phyloP scores from a whole-genome alignment of 2,113 vertebrate species.

The Fulmarus glacialis region DNA sequence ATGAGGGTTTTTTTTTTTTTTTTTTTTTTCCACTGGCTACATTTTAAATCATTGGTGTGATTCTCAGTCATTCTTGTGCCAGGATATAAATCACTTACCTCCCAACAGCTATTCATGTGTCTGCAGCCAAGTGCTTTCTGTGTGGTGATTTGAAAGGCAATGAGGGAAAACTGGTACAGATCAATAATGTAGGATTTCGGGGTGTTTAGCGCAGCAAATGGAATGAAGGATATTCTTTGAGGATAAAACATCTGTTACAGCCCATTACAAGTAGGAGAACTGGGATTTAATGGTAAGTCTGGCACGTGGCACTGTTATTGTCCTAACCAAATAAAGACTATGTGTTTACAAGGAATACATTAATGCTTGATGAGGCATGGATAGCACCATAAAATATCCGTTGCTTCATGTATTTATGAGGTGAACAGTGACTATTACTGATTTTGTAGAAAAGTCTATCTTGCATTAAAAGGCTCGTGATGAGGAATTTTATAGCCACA shows the following conservation, averaged over 20 bases:
- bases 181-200: slow-evolving; percentile 20
- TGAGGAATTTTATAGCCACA: neutral
- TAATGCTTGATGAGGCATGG: slow-evolving; percentile 30
- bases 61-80: slow-evolving; percentile 6
- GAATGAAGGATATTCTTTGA: slow-evolving; percentile 9
- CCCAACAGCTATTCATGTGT: neutral
- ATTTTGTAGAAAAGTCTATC: slow-evolving; percentile 3
- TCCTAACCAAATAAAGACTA: slow-evolving; percentile 45
- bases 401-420: slow-evolving; percentile 20
- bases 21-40: neutral
- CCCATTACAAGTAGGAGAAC: slow-evolving; percentile 3
- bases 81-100: slow-evolving; percentile 42
- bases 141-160: slow-evolving; percentile 39
- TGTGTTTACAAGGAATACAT: slow-evolving; percentile 52
- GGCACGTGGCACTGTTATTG: neutral
- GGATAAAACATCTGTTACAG: slow-evolving; percentile 37
- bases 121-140: slow-evolving; percentile 3
- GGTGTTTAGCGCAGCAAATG: neutral
- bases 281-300: slow-evolving; percentile 12
- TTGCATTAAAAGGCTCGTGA: neutral
- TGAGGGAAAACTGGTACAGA: slow-evolving; percentile 27
- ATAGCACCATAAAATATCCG: neutral
- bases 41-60: slow-evolving; percentile 27
- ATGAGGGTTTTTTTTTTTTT: neutral
- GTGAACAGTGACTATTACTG: neutral